phyloP scores from a whole-genome alignment of 2,113 vertebrate genomes.

The Saccopteryx bilineata region DNA sequence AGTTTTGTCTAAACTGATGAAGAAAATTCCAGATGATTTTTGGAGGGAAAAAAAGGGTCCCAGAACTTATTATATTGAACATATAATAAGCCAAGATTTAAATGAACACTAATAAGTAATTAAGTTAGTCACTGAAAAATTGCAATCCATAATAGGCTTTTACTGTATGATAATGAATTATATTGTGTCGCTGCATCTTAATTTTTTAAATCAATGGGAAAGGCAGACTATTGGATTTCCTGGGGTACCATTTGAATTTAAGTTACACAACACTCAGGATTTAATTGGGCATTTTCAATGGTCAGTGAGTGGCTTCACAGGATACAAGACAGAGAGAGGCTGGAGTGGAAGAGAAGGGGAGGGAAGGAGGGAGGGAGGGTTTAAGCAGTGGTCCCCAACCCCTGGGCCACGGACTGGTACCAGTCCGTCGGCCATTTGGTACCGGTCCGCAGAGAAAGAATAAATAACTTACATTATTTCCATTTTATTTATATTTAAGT shows the following conservation, averaged over 20 bases:
- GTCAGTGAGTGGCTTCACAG: conserved; percentile 32
- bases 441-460: no score
- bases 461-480: no score
- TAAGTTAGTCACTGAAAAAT: conserved; percentile 74
- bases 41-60: not conserved
- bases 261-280: not conserved
- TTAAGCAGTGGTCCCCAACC: no score
- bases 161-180: conserved; percentile 75
- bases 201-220: conserved; percentile 70
- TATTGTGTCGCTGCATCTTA: conserved; percentile 62
- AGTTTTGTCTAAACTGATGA: not conserved
- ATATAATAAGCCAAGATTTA: conserved; percentile 51
- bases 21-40: conserved; percentile 22
- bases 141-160: conserved; percentile 66
- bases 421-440: no score
- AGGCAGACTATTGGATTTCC: conserved; percentile 62
- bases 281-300: conserved; percentile 27
- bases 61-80: conserved; percentile 18
- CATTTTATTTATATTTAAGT: no score
- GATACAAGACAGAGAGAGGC: not conserved
- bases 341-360: no score
- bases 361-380: not conserved
- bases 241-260: conserved; percentile 44
- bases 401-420: no score
- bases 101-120: conserved; percentile 71